Evolutionary conservation across 1,140 invertebrate species (phyloP).

Genomic region (Aphis gossypii): DNA sequence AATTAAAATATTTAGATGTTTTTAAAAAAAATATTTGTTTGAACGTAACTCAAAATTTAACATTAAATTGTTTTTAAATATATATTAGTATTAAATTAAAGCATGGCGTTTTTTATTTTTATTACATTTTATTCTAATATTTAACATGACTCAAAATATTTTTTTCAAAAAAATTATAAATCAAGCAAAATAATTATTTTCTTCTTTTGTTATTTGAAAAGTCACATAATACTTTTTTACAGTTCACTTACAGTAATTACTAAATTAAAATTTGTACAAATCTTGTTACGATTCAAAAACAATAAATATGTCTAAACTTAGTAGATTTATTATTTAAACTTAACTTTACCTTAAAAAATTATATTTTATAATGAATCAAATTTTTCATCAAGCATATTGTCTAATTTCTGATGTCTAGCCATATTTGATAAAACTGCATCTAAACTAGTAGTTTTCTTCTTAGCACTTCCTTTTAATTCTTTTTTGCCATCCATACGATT

Average conservation of each 20-base stretch:
- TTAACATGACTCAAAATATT: not conserved
- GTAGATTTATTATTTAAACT: not conserved
- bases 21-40: not conserved
- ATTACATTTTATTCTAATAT: not conserved
- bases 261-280: too few species aligned
- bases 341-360: not conserved
- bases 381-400: slow-evolving; percentile 61
- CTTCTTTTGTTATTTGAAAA: not conserved
- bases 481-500: slow-evolving; percentile 60
- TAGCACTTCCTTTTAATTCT: slow-evolving; percentile 64
- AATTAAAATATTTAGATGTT: too few species aligned
- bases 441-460: slow-evolving; percentile 65
- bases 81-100: not conserved
- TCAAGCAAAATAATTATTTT: not conserved
- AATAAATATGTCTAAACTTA: not conserved
- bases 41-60: not conserved
- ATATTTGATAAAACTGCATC: slow-evolving; percentile 65
- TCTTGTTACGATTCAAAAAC: too few species aligned
- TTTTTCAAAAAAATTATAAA: not conserved
- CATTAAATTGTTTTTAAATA: not conserved
- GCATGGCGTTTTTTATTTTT: not conserved
- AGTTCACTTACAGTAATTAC: too few species aligned
- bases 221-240: too few species aligned
- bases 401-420: slow-evolving; percentile 64
- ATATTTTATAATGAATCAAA: slow-evolving; percentile 54